These are phyloP conservation scores for Procambarus clarkii DNA, from an alignment of 1,140 invertebrate genomes.

Conservation along the genomic window DNA sequence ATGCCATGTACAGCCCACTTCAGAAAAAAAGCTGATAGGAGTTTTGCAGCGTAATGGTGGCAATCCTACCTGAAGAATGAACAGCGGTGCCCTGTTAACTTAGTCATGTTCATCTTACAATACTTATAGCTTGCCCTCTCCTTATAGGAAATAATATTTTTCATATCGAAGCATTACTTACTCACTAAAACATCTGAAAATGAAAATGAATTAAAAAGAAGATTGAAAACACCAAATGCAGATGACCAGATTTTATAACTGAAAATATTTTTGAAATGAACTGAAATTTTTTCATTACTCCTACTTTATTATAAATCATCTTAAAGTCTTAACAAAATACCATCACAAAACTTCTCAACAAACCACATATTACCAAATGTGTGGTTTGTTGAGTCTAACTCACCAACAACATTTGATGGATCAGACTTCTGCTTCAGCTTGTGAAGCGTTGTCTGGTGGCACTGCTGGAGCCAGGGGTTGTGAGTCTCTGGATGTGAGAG, in stretches of 20 bases:
- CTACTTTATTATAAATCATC: too few relatives aligned
- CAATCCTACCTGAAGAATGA: background rate
- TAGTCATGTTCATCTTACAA: background rate
- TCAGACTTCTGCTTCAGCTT: conserved; percentile 74
- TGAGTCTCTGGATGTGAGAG: conserved; percentile 71
- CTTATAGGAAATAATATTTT: background rate
- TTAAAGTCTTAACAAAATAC: too few relatives aligned
- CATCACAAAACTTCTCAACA: too few relatives aligned
- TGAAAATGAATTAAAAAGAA: background rate
- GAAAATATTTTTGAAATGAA: background rate
- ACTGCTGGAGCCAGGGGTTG: conserved; percentile 80
- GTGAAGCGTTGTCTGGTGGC: conserved; percentile 78
- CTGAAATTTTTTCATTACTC: too few relatives aligned
- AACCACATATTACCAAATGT: too few relatives aligned
- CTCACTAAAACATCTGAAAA: background rate
- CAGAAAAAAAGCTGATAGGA: background rate
- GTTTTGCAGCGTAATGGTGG: background rate
- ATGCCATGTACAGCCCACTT: too few relatives aligned
- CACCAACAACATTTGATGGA: conserved; percentile 70
- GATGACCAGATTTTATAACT: background rate
- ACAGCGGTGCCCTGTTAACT: background rate
- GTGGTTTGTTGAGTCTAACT: background rate
- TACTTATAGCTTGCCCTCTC: background rate
- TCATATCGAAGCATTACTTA: background rate
- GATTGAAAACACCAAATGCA: background rate